Evolutionary conservation across 2,113 vertebrate species (phyloP), one percentile per base, ranked within the genome.

Genomic region (Falcunculus frontatus): DNA sequence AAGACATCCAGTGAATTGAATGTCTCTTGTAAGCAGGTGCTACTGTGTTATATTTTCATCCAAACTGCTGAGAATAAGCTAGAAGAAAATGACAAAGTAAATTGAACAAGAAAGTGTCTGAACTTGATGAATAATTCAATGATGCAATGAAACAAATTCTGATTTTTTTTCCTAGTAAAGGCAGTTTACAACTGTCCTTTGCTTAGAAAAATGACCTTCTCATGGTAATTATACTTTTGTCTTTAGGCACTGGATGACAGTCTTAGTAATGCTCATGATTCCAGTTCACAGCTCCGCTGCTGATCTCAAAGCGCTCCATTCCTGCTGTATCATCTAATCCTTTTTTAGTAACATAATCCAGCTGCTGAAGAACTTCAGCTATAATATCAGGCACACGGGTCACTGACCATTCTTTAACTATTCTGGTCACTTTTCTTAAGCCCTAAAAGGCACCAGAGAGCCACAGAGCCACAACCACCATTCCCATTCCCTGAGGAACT

Each of bases 101-200:
- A 97, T 91, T 97, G 97, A 96, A 97, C 96, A 96, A 97, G 97
- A 95, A 96, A 95, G 93, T 95, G 90, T 89, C 95, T 94, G 96
- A 81, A 95, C 90, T 95, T 88, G 93, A 97, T 97, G 97, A 97
- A 97, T 97, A 97, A 97, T 97, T 97, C 96, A 97, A 90, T 78
- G 90, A 94, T 93, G 87, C 89, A 94, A 96, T 77, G 87, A 93
- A 96, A 96, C 95, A 97, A 97, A 97, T 80, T 93, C 92, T 83
- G 97, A 89, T 90, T 73, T 82, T 89, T 67, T 80, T 87, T n/a
- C 79, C 73, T 64, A 37, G 90, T 92, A 94, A 95, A 97, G 69
- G 95, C 89, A 87, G 92, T 94, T 94, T 96, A 96, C 88, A 91
- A 96, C 92, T 93, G 95, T 97, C 96, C 96, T 96, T 90, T 93